phyloP scores from a whole-genome alignment of 2,797 vertebrate species.

The Coccyzus lansbergi region DNA sequence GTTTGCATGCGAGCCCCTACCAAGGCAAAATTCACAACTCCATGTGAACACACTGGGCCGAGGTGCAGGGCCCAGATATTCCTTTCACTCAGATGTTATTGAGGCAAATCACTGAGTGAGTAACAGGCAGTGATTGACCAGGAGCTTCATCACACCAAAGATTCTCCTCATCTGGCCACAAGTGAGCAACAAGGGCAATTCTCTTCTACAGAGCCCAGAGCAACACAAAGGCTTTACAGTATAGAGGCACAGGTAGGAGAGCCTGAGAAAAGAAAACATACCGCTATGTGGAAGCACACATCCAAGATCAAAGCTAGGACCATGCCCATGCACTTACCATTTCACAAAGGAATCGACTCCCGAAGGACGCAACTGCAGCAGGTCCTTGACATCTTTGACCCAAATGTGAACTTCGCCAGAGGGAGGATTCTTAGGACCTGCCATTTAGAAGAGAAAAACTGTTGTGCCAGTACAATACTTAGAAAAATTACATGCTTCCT shows the following conservation, averaged over 20 bases:
- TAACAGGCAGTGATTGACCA: neutral
- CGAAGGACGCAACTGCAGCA: constrained; percentile 74
- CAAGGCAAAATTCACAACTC: neutral
- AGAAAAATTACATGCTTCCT: neutral
- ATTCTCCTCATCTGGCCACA: neutral
- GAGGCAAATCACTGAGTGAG: neutral
- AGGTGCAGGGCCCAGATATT: neutral
- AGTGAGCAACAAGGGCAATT: neutral
- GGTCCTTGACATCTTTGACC: constrained; percentile 76
- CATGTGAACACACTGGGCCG: accelerated
- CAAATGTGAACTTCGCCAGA: constrained; percentile 78
- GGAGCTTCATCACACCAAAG: neutral
- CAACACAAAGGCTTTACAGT: neutral
- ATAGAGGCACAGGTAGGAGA: neutral
- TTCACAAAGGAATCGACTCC: constrained; percentile 80
- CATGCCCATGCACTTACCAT: constrained; percentile 32
- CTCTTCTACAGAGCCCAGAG: neutral
- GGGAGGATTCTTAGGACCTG: constrained; percentile 70
- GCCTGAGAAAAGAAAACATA: neutral
- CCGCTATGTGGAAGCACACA: neutral
- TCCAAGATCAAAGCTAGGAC: neutral
- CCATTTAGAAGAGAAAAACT: neutral
- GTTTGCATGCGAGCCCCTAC: neutral
- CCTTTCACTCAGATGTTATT: neutral
- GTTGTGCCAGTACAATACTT: accelerated